phyloP scores from a whole-genome alignment of 2,888 invertebrate genomes.

The Dynastes grantii region DNA sequence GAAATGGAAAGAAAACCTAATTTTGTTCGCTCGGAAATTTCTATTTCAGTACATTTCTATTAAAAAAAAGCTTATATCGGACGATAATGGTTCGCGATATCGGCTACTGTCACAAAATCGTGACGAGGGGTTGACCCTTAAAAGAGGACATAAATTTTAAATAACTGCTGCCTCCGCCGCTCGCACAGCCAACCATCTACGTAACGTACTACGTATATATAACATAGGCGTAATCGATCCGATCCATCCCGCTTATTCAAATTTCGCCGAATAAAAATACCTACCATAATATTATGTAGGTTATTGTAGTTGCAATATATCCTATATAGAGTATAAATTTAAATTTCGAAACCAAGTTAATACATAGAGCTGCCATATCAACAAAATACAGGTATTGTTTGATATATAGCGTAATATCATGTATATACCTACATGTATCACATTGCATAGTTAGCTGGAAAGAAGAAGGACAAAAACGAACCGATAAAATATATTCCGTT shows the following conservation, averaged over 20 bases:
- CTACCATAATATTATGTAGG: conserved; percentile 3
- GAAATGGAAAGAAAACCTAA: not conserved
- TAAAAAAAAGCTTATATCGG: conserved; percentile 28
- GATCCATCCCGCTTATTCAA: conserved; percentile 14
- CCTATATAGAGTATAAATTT: conserved; percentile 9
- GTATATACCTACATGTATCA: too few relatives aligned
- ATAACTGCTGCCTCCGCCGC: conserved; percentile 17
- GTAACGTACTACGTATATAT: not conserved
- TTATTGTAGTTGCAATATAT: conserved; percentile 3
- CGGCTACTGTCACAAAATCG: conserved; percentile 37
- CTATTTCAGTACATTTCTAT: conserved; percentile 25
- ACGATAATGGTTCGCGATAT: conserved; percentile 33
- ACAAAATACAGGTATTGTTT: not conserved
- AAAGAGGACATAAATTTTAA: conserved; percentile 41
- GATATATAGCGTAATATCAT: too few relatives aligned
- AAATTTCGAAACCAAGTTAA: not conserved
- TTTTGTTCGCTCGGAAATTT: not conserved
- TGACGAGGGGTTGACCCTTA: conserved; percentile 37
- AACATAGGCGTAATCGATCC: conserved; percentile 1
- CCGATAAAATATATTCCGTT: not conserved
- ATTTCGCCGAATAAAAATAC: conserved; percentile 13
- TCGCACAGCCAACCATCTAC: not conserved
- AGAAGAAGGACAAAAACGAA: not conserved
- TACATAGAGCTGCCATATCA: not conserved
- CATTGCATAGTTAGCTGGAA: not conserved